Conservation (phyloP, 2,888 invertebrate species). For the Cheilosia grossa region DNA sequence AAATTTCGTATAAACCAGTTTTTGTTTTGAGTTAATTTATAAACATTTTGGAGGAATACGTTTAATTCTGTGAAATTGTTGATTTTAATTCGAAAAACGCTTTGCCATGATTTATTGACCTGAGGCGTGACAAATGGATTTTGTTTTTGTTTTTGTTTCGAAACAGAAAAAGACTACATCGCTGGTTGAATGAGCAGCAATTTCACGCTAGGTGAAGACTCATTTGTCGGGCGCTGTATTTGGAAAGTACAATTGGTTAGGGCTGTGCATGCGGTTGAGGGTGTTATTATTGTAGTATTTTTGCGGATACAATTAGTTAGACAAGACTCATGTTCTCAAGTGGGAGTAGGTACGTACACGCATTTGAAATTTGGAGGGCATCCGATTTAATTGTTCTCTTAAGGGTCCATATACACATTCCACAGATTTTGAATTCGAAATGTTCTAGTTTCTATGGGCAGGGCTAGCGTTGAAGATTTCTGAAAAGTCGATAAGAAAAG, state of each 20-base stretch:
- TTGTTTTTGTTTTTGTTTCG: constrained; percentile 14
- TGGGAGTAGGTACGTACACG: too few relatives aligned
- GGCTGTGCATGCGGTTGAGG: neutral
- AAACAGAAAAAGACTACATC: constrained; percentile 13
- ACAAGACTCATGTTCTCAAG: too few relatives aligned
- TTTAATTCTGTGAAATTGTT: constrained; percentile 38
- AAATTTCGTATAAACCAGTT: neutral
- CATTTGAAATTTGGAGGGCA: too few relatives aligned
- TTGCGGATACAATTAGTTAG: neutral
- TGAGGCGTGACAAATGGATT: constrained; percentile 40
- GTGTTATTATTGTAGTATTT: neutral
- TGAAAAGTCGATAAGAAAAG: too few relatives aligned
- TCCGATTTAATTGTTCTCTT: too few relatives aligned
- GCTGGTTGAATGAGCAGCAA: constrained; percentile 39
- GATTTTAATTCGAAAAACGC: constrained; percentile 37
- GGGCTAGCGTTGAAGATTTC: too few relatives aligned
- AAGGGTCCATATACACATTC: too few relatives aligned
- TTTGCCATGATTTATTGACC: constrained; percentile 25
- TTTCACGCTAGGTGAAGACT: constrained; percentile 43
- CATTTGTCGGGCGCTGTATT: neutral
- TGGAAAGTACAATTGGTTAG: neutral
- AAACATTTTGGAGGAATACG: constrained; percentile 4
- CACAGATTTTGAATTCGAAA: too few relatives aligned
- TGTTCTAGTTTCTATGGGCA: too few relatives aligned
- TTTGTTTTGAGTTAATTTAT: constrained; percentile 30